Conservation (phyloP, 2,888 invertebrate genomes). For the Andrena chrysosceles region DNA sequence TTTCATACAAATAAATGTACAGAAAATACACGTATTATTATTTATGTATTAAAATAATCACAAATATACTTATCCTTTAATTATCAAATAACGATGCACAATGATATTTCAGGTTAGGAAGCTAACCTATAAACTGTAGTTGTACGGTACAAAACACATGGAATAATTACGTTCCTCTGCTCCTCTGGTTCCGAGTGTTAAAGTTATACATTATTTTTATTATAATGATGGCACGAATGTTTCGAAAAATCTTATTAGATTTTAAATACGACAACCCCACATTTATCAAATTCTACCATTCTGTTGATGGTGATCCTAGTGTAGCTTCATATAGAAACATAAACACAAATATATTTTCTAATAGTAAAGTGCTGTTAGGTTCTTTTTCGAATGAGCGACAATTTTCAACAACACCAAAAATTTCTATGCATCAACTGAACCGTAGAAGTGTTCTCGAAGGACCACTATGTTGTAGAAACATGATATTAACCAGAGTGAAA, state of each 20-base stretch:
- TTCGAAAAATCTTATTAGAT: slow-evolving; percentile 3
- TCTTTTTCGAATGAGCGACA: slow-evolving; percentile 8
- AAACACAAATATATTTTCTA: background rate
- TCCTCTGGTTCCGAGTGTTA: background rate
- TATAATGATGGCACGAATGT: slow-evolving; percentile 20
- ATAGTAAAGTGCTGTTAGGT: background rate
- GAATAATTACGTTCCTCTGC: too few relatives aligned
- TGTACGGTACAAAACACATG: background rate
- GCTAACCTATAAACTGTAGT: slow-evolving; percentile 15
- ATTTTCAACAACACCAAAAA: background rate
- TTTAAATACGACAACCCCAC: background rate
- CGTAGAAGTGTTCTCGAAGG: background rate
- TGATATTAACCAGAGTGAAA: background rate
- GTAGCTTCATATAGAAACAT: background rate
- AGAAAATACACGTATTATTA: background rate
- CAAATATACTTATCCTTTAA: background rate
- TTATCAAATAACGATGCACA: background rate
- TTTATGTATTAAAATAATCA: background rate
- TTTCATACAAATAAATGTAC: background rate
- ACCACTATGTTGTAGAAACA: background rate
- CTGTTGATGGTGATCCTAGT: background rate
- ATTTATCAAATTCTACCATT: slow-evolving; percentile 1
- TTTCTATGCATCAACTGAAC: background rate
- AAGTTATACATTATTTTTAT: background rate
- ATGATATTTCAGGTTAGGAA: background rate